A percentile compares a stretch with the other conserved stretches of the same genome.
Conservation (phyloP, 1,140 invertebrate genomes). For the Solenopsis fugax region DNA sequence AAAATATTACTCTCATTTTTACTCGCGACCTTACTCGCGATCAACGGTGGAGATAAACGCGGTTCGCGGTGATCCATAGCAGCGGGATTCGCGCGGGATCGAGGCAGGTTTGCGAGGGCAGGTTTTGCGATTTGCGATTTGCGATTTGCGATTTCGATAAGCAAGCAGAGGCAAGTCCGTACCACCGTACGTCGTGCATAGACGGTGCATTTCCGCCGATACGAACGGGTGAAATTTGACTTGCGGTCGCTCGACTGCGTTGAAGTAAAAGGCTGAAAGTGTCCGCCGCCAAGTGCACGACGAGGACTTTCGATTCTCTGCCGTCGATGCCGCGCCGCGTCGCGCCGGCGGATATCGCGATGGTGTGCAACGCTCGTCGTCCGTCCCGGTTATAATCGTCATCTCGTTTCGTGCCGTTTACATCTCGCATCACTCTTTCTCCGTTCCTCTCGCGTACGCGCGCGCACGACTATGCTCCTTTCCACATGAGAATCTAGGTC, state of each 20-base stretch:
- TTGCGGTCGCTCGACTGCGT: constrained; percentile 37
- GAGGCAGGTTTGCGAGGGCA: not conserved
- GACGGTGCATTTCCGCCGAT: constrained; percentile 13
- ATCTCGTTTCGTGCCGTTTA: constrained; percentile 75
- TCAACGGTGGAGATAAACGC: not conserved
- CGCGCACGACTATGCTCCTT: constrained; percentile 32
- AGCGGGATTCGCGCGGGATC: not conserved
- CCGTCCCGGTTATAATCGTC: constrained; percentile 71
- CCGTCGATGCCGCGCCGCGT: constrained; percentile 61
- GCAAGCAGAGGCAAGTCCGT: not conserved
- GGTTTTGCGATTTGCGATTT: not conserved
- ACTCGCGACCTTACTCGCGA: not conserved
- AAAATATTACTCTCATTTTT: not conserved
- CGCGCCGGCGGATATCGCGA: constrained; percentile 58
- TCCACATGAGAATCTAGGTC: constrained; percentile 82
- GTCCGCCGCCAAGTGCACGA: constrained; percentile 48
- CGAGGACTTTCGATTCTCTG: constrained; percentile 71
- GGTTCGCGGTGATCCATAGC: not conserved
- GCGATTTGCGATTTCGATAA: constrained; percentile 14
- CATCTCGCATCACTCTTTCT: constrained; percentile 65
- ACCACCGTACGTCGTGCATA: not conserved
- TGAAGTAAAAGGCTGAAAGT: constrained; percentile 73
- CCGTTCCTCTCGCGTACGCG: constrained; percentile 53
- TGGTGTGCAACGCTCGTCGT: constrained; percentile 9
- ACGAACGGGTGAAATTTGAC: constrained; percentile 67